Evolutionary conservation across 2,797 vertebrate species (phyloP).

Genomic region (Tapera naevia): DNA sequence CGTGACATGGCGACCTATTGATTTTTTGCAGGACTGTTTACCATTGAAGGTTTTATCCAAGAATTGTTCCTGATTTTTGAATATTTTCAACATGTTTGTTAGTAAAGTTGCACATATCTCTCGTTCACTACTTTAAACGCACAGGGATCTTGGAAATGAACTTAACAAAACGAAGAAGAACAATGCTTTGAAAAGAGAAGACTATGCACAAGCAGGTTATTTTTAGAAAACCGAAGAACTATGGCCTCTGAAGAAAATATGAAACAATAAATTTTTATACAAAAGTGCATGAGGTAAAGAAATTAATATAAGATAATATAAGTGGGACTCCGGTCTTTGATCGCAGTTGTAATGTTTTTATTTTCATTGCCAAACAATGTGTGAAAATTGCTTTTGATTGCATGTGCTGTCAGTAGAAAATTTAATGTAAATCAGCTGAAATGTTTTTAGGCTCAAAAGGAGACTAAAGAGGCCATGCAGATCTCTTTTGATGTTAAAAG

Average conservation of each 20-base stretch:
- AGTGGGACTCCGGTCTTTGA: background rate
- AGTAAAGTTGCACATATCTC: background rate
- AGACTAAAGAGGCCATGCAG: background rate
- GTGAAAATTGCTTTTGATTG: slow-evolving; percentile 18
- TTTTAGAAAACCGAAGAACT: slow-evolving; percentile 19
- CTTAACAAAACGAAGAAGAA: background rate
- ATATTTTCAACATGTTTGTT: background rate
- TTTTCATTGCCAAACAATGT: background rate
- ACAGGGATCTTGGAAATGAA: background rate
- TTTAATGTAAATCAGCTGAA: background rate
- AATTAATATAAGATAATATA: background rate
- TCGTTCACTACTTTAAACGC: background rate
- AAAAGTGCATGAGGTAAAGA: background rate
- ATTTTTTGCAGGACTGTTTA: background rate
- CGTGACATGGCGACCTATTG: background rate
- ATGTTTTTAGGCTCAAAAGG: background rate
- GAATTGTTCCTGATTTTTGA: background rate
- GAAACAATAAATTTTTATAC: background rate
- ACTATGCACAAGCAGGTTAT: background rate
- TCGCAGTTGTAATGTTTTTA: background rate
- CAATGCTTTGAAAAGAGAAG: background rate
- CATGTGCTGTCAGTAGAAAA: background rate
- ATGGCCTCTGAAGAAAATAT: background rate
- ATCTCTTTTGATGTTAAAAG: background rate
- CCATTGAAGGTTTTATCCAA: background rate